Evolutionary conservation across 2,888 invertebrate genomes (phyloP).

Genomic region (Agrochola litura): DNA sequence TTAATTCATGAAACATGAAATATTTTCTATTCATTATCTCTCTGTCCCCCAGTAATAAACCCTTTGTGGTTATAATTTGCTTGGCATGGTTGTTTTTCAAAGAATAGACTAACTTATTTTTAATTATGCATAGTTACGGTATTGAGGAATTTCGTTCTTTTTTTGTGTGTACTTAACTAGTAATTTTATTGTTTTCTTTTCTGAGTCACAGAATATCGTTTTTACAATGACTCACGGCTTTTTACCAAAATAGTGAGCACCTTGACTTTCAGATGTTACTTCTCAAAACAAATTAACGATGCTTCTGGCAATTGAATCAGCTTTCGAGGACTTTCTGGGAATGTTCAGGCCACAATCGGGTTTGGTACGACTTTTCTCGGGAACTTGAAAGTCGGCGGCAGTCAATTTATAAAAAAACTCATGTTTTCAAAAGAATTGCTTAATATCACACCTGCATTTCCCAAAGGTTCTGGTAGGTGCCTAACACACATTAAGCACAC

Average conservation of each 20-base stretch:
- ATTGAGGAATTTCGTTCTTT: constrained; percentile 36
- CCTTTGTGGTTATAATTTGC: constrained; percentile 22
- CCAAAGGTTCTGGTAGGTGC: neutral
- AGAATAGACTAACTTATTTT: constrained; percentile 5
- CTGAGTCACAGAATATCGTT: constrained; percentile 37
- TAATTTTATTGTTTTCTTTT: constrained; percentile 44
- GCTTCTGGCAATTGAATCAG: constrained; percentile 23
- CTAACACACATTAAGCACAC: neutral
- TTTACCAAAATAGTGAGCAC: constrained; percentile 31
- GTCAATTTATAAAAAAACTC: neutral
- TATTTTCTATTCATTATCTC: constrained; percentile 47
- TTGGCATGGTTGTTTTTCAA: constrained; percentile 24
- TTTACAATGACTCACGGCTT: constrained; percentile 22
- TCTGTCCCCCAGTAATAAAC: constrained; percentile 1
- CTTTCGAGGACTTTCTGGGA: neutral
- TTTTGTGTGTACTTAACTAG: constrained; percentile 25
- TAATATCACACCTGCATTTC: neutral
- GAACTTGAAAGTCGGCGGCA: neutral
- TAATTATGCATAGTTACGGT: neutral
- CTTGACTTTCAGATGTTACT: constrained; percentile 31
- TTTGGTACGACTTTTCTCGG: neutral
- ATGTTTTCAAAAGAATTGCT: neutral
- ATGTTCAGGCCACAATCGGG: neutral
- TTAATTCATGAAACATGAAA: constrained; percentile 74
- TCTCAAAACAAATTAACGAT: constrained; percentile 16